These are phyloP conservation scores for Lathronympha strigana DNA, from an alignment of 2,888 invertebrate species.

Conservation along the genomic window DNA sequence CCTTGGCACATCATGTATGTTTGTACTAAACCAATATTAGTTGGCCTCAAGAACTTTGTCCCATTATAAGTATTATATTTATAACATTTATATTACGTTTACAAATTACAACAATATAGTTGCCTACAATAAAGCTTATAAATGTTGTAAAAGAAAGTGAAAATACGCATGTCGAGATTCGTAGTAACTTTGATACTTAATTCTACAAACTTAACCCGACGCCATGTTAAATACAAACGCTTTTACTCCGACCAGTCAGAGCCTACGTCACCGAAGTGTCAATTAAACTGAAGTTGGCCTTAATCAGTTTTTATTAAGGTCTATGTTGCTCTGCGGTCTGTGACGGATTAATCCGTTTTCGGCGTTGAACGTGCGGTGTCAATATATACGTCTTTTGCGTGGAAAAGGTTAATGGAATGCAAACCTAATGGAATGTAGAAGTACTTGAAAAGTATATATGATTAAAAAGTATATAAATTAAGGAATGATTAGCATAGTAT, in stretches of 20 bases:
- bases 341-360: no score
- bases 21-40: conserved; percentile 49
- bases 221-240: no score
- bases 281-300: no score
- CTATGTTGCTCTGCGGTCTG: no score
- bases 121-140: conserved; percentile 11
- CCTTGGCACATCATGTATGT: conserved; percentile 53
- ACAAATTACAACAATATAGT: conserved; percentile 10
- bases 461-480: neutral
- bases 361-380: no score
- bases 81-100: conserved; percentile 4
- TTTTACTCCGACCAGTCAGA: no score
- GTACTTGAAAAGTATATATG: neutral
- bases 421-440: conserved; percentile 36
- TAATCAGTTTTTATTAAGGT: no score
- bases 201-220: conserved; percentile 9
- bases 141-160: conserved; percentile 19
- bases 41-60: conserved; percentile 34
- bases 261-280: no score
- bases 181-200: conserved; percentile 16
- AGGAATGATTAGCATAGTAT: neutral
- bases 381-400: no score
- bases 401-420: conserved; percentile 38
- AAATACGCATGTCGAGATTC: conserved; percentile 20
- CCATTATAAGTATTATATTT: neutral